Evolutionary conservation across 2,797 vertebrate genomes (phyloP).

Genomic region (Platalea minor): DNA sequence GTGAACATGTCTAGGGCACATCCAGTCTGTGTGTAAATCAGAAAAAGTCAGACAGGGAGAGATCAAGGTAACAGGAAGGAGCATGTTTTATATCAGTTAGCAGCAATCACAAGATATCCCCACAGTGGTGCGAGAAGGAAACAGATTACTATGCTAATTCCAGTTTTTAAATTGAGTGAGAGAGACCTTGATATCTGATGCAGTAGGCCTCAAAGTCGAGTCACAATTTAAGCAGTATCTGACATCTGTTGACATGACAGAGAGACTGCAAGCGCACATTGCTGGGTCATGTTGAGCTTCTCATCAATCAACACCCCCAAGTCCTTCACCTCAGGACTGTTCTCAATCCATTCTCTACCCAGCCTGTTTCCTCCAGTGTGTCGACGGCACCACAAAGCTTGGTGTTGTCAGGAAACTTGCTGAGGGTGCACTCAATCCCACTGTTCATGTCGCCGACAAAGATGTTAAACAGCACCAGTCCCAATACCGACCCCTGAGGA

Average conservation of each 20-base stretch:
- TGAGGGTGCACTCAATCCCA: background rate
- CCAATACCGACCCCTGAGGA: background rate
- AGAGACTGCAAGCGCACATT: background rate
- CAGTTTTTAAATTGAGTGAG: background rate
- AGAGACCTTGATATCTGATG: background rate
- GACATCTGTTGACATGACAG: background rate
- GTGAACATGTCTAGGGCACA: background rate
- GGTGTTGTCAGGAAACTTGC: background rate
- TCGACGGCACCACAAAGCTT: background rate
- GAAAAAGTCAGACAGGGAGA: background rate
- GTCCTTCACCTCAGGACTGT: background rate
- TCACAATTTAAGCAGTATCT: background rate
- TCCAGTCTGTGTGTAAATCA: background rate
- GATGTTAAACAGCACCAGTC: background rate
- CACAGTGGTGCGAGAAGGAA: background rate
- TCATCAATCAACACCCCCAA: background rate
- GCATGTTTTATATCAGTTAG: background rate
- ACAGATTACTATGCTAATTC: background rate
- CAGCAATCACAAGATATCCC: background rate
- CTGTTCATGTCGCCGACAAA: background rate
- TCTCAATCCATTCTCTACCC: background rate
- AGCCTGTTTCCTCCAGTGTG: background rate
- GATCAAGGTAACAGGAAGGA: background rate
- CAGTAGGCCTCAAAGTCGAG: background rate
- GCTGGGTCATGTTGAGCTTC: background rate